Evolutionary conservation across 2,888 invertebrate genomes (phyloP), one percentile per base, ranked within the genome.

Genomic region (Parnassius orleans): DNA sequence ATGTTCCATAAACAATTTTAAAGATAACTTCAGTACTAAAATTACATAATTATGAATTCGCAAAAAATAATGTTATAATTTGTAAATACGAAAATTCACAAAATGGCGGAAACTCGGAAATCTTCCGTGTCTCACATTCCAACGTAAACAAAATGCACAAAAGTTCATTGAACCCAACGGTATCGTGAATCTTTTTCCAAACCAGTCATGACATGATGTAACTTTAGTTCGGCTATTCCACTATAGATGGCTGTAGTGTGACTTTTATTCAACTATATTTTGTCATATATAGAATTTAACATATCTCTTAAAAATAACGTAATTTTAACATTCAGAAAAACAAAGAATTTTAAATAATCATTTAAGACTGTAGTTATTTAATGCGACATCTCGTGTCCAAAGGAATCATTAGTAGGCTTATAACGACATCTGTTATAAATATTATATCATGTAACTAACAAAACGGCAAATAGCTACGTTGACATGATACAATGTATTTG

Each of bases 131-230:
- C 67, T 71, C 61, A 57, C 65, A 74, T 85, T 85, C 79, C 80
- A 85, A 86, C 84, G 86, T 87, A 89, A 90, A 89, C 87, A 86
- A 85, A 86, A 81, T 80, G 73, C 72, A 65, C 65, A 66, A 65
- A 61, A 63, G 88, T 84, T 81, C 86, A 74, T 79, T 82, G 85
- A 88, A 81, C 90, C 84, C 88, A 90, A 90, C 90, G 90, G 90
- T 88, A 90, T 83, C 75, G 75, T 73, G 81, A 79, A 79, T 83
- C 83, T 84, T 82, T 80, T 72, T 70, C 52, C 75, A 76, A 82
- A 81, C 84, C 79, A 81, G 81, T 81, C 67, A 67, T 11, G 75
- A 60, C 72, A 78, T 90, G 90, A 90, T 89, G 90, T 90, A 89
- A 90, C 67, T 33, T 61, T 74, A 71, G 75, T 82, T 72, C 54